A percentile compares a stretch with the other conserved stretches of the same genome.
These are phyloP conservation scores for Myripristis jacobus DNA, from an alignment of 2,797 vertebrate species.

Conservation along the genomic window DNA sequence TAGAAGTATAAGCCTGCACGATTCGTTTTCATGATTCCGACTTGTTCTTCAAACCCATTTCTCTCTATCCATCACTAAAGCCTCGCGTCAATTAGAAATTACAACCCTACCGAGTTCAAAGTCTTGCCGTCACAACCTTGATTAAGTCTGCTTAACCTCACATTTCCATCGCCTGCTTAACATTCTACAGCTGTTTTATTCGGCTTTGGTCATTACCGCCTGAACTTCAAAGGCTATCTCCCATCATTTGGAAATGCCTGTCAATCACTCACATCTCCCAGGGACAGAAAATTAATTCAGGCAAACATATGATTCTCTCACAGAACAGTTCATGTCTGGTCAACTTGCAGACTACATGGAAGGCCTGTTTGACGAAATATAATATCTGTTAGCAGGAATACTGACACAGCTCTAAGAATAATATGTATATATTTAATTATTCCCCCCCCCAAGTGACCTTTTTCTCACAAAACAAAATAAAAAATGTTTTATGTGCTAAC, in stretches of 20 bases:
- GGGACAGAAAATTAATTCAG: conserved; percentile 71
- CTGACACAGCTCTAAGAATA: conserved; percentile 1
- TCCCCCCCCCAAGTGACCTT: no score
- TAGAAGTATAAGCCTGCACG: conserved; percentile 44
- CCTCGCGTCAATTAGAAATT: conserved; percentile 80
- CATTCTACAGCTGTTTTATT: conserved; percentile 86
- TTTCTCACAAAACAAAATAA: no score
- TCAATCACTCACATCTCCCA: conserved; percentile 78
- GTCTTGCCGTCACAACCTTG: conserved; percentile 81
- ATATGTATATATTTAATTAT: neutral
- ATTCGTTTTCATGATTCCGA: conserved; percentile 41
- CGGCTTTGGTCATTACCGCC: conserved; percentile 85
- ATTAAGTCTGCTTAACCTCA: conserved; percentile 84
- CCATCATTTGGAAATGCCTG: conserved; percentile 84
- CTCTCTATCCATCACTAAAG: conserved; percentile 76
- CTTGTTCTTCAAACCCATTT: conserved; percentile 75
- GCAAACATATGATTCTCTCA: conserved; percentile 62
- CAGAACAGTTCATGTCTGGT: conserved; percentile 51
- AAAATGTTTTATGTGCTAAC: no score
- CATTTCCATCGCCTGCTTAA: conserved; percentile 83
- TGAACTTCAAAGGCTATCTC: conserved; percentile 86
- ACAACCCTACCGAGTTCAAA: conserved; percentile 82
- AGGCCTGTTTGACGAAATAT: conserved; percentile 16
- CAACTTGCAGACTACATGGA: conserved; percentile 36
- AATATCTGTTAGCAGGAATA: neutral